These are phyloP conservation scores for Tigriopus californicus DNA, from an alignment of 2,888 invertebrate genomes.

Conservation along the genomic window DNA sequence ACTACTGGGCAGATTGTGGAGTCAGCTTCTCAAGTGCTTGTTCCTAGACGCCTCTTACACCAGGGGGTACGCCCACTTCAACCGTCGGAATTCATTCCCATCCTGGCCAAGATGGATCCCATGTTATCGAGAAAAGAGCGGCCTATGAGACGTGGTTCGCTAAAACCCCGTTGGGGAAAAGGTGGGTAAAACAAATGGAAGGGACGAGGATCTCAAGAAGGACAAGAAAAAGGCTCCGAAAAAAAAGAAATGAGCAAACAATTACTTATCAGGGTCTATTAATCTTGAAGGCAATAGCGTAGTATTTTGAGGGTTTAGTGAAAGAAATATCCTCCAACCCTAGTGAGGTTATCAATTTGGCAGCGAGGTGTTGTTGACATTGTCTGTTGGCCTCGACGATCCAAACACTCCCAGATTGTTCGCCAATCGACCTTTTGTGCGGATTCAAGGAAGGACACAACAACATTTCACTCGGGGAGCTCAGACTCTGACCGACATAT, in stretches of 20 bases:
- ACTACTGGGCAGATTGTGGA: constrained; percentile 47
- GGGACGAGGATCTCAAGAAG: constrained; percentile 29
- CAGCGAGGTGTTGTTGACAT: too few species aligned
- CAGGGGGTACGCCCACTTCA: constrained; percentile 16
- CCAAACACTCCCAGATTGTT: too few species aligned
- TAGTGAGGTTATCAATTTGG: too few species aligned
- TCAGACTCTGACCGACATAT: neutral
- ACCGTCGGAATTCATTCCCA: constrained; percentile 18
- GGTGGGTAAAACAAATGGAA: constrained; percentile 49
- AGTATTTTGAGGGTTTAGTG: too few species aligned
- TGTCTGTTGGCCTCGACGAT: too few species aligned
- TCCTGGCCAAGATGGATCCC: constrained; percentile 20
- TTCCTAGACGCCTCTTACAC: constrained; percentile 11
- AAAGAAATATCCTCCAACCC: too few species aligned
- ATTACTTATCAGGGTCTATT: too few species aligned
- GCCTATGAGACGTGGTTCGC: constrained; percentile 35
- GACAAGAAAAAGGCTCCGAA: constrained; percentile 16
- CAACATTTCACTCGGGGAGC: too few species aligned
- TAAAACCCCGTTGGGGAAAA: constrained; percentile 64
- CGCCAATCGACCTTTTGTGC: too few species aligned
- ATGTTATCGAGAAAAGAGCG: constrained; percentile 21
- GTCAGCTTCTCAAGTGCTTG: constrained; percentile 1
- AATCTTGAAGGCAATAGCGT: neutral
- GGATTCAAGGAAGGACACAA: too few species aligned
- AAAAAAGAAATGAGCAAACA: constrained; percentile 13